phyloP scores from a whole-genome alignment of 64 coral and sea anemone species.

The Dendrophyllia cribrosa region DNA sequence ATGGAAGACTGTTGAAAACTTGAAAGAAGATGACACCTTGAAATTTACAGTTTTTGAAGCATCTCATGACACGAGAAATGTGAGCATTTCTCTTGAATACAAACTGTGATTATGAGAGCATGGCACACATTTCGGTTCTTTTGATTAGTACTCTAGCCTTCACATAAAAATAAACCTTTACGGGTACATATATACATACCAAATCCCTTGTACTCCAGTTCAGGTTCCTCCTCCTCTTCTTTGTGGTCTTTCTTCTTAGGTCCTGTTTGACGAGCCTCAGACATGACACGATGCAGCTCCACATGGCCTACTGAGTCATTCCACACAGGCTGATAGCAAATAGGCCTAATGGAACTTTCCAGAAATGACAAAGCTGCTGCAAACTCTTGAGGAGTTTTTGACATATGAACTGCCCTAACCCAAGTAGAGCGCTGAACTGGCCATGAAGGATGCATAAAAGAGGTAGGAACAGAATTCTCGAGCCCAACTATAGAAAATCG shows the following conservation, averaged over 20 bases:
- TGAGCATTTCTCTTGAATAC: too few relatives aligned
- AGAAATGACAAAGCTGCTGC: slow-evolving; percentile 84
- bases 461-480: slow-evolving; percentile 88
- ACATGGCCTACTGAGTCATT: slow-evolving; percentile 88
- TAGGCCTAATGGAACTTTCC: slow-evolving; percentile 88
- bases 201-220: slow-evolving; percentile 71
- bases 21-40: too few relatives aligned
- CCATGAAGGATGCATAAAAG: slow-evolving; percentile 98
- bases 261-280: slow-evolving; percentile 64
- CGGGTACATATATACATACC: slow-evolving; percentile 39
- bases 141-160: too few relatives aligned
- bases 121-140: too few relatives aligned
- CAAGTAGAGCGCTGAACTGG: slow-evolving; percentile 94
- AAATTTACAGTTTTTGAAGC: too few relatives aligned
- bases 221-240: slow-evolving; percentile 92
- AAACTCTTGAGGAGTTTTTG: slow-evolving; percentile 84
- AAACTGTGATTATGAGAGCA: too few relatives aligned
- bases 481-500: slow-evolving; percentile 89
- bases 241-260: slow-evolving; percentile 87
- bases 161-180: too few relatives aligned
- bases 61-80: too few relatives aligned
- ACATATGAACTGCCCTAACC: slow-evolving; percentile 91
- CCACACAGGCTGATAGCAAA: slow-evolving; percentile 90
- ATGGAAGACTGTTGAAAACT: too few relatives aligned
- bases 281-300: slow-evolving; percentile 79